Evolutionary conservation across 2,113 vertebrate genomes (phyloP).

Genomic region (Malurus cyaneus): DNA sequence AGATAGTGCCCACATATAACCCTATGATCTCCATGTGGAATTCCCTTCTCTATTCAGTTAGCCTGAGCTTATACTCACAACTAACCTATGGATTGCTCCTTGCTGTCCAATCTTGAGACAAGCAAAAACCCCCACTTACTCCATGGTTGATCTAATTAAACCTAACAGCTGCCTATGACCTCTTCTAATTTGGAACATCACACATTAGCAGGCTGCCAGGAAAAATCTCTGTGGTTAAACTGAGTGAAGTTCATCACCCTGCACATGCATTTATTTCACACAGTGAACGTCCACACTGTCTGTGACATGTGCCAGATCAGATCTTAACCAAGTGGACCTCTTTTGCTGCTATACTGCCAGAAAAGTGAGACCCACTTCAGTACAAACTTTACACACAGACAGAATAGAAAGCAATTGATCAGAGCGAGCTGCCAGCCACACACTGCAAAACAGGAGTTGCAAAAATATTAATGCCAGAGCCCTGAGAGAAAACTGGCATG

Average conservation of each 20-base stretch:
- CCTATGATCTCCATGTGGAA: not conserved
- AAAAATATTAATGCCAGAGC: not conserved
- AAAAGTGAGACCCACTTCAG: not conserved
- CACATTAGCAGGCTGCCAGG: not conserved
- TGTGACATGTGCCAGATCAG: not conserved
- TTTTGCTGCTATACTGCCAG: not conserved
- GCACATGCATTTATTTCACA: not conserved
- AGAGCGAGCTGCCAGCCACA: not conserved
- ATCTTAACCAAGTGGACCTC: not conserved
- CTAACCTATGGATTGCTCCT: not conserved
- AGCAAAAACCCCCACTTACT: accelerated
- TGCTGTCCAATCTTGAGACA: not conserved
- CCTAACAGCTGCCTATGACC: not conserved
- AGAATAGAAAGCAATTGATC: not conserved
- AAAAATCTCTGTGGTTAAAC: not conserved
- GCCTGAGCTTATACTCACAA: not conserved
- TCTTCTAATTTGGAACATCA: not conserved
- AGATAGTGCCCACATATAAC: not conserved
- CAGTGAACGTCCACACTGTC: not conserved
- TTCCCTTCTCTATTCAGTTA: not conserved
- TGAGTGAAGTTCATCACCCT: not conserved
- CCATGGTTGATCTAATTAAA: not conserved
- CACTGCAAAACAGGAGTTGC: not conserved
- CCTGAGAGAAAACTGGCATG: not conserved
- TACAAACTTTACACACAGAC: not conserved